Percentiles rank a stretch among this genome's conserved stretches.
Evolutionary conservation across 2,888 invertebrate species (phyloP).

Genomic region (Cerastoderma edule): DNA sequence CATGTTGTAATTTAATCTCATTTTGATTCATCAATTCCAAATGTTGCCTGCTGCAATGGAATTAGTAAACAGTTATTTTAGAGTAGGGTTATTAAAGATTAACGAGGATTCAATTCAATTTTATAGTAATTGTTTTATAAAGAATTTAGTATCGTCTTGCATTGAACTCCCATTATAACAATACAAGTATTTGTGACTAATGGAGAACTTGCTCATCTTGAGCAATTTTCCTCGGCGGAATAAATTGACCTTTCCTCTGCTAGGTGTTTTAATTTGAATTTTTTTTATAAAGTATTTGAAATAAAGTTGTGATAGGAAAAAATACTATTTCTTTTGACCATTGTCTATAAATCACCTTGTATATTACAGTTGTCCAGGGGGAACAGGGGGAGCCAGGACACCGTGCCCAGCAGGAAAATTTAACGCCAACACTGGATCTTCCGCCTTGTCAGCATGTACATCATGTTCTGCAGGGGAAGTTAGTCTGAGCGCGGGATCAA

Average conservation of each 20-base stretch:
- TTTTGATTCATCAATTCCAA: neutral
- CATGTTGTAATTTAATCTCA: neutral
- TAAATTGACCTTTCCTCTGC: too few relatives aligned
- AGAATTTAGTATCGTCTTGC: too few relatives aligned
- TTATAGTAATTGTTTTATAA: too few relatives aligned
- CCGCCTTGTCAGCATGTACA: slow-evolving; percentile 50
- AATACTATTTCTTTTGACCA: neutral
- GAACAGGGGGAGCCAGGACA: slow-evolving; percentile 12
- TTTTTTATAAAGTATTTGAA: neutral
- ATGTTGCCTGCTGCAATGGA: neutral
- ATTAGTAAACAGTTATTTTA: neutral
- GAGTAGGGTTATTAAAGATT: too few relatives aligned
- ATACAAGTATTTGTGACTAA: neutral
- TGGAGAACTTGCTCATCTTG: too few relatives aligned
- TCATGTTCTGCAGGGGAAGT: slow-evolving; percentile 62
- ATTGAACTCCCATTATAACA: too few relatives aligned
- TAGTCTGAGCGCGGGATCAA: slow-evolving; percentile 61
- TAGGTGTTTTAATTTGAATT: neutral
- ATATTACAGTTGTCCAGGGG: slow-evolving; percentile 18
- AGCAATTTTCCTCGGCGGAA: too few relatives aligned
- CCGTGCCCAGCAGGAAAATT: slow-evolving; percentile 69
- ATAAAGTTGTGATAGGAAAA: too few relatives aligned
- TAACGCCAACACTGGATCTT: slow-evolving; percentile 56
- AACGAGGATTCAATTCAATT: too few relatives aligned
- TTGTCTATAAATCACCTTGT: neutral